phyloP scores from a whole-genome alignment of 2,888 invertebrate species.

The Halocaridina rubra region DNA sequence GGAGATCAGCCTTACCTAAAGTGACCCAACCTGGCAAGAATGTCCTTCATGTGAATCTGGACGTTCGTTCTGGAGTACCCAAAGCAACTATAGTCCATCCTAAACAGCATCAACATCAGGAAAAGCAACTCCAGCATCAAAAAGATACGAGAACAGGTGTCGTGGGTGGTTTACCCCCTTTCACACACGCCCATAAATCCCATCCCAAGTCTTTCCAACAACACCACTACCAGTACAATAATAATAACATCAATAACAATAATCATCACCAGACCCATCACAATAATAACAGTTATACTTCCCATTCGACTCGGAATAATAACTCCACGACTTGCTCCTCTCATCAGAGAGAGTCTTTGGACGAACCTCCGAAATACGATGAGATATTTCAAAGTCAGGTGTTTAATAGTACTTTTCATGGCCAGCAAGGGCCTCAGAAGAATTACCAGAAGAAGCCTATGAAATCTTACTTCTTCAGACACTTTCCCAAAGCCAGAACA shows the following conservation, averaged over 20 bases:
- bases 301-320: neutral
- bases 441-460: slow-evolving; percentile 10
- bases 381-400: slow-evolving; percentile 23
- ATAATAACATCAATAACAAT: neutral
- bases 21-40: slow-evolving; percentile 10
- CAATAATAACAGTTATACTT: neutral
- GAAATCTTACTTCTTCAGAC: slow-evolving; percentile 29
- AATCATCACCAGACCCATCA: neutral
- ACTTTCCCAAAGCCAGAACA: slow-evolving; percentile 13
- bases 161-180: neutral
- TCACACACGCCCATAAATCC: neutral
- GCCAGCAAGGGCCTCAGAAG: neutral
- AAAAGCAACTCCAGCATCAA: neutral
- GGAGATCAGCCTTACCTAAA: neutral
- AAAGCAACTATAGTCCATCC: neutral
- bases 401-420: neutral
- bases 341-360: slow-evolving; percentile 9
- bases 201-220: neutral
- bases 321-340: neutral
- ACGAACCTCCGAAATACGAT: slow-evolving; percentile 42
- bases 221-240: no score
- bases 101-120: neutral
- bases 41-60: slow-evolving; percentile 30
- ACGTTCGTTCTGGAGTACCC: slow-evolving; percentile 21
- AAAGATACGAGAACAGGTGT: neutral